Evolutionary conservation across 2,797 vertebrate species (phyloP).

Genomic region (Rhynchotus rufescens): DNA sequence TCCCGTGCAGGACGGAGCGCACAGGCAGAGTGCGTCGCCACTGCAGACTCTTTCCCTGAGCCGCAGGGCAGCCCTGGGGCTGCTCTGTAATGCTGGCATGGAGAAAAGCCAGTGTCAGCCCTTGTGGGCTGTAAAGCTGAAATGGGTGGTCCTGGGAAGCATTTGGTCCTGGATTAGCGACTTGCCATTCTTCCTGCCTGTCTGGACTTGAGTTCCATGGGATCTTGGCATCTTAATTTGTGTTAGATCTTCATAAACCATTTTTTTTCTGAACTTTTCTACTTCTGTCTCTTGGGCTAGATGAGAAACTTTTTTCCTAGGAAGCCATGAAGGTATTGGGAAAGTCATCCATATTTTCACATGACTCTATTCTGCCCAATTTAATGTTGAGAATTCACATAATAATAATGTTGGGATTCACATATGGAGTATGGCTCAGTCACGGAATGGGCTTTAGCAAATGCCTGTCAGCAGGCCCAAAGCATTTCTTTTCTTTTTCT

Average conservation of each 20-base stretch:
- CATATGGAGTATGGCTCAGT: background rate
- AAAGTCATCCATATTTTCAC: constrained; percentile 24
- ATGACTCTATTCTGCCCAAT: constrained; percentile 13
- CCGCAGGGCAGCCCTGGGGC: background rate
- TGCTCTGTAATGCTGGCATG: background rate
- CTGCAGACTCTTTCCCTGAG: background rate
- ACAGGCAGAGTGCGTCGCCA: background rate
- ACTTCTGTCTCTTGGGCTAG: constrained; percentile 21
- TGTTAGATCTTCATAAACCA: constrained; percentile 45
- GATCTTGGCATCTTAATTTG: constrained; percentile 34
- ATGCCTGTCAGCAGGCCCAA: constrained; percentile 12
- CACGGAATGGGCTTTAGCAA: background rate
- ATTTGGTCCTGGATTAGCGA: background rate
- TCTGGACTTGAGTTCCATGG: background rate
- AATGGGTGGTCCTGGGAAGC: constrained; percentile 35
- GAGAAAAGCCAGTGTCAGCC: background rate
- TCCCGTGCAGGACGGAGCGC: background rate
- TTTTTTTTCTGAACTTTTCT: constrained; percentile 5
- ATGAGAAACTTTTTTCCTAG: constrained; percentile 40
- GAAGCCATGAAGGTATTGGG: background rate
- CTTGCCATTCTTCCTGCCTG: constrained; percentile 1
- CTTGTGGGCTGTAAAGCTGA: background rate
- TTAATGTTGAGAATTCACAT: background rate
- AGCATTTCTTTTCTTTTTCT: background rate
- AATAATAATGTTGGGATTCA: background rate